Evolutionary conservation across 2,888 invertebrate species (phyloP).

Genomic region (Galeopsomyia nigrocyanea): DNA sequence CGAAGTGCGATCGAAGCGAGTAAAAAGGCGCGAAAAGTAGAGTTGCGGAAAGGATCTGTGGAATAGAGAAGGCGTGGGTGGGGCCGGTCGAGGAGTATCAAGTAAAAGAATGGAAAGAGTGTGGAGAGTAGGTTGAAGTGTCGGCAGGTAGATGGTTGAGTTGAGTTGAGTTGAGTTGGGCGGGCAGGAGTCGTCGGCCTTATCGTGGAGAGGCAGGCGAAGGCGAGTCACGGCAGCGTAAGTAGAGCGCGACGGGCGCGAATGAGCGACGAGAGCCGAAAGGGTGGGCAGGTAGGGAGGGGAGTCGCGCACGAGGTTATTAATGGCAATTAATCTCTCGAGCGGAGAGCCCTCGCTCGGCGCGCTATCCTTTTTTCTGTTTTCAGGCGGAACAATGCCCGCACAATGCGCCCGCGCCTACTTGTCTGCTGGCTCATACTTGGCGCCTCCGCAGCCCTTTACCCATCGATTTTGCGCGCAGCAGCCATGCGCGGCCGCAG

Average conservation of each 20-base stretch:
- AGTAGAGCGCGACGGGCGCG: constrained; percentile 55
- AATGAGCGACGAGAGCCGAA: not conserved
- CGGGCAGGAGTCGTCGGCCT: constrained; percentile 59
- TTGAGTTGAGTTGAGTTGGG: constrained; percentile 60
- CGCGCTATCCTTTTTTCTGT: constrained; percentile 40
- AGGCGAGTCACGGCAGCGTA: constrained; percentile 51
- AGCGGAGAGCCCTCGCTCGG: constrained; percentile 54
- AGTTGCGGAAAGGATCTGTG: constrained; percentile 36
- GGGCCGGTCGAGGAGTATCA: constrained; percentile 28
- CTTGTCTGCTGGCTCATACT: too few relatives aligned
- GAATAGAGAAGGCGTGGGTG: constrained; percentile 32
- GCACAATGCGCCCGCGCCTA: constrained; percentile 46
- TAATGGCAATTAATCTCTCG: constrained; percentile 70
- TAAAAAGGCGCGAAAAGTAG: too few relatives aligned
- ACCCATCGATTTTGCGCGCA: not conserved
- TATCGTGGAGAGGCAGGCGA: constrained; percentile 62
- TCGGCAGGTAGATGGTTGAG: not conserved
- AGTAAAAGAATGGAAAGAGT: not conserved
- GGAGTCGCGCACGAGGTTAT: constrained; percentile 63
- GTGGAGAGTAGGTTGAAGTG: not conserved
- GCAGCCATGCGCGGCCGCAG: too few relatives aligned
- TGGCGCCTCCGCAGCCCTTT: too few relatives aligned
- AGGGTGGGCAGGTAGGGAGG: not conserved
- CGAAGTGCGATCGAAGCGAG: too few relatives aligned
- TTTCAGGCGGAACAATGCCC: constrained; percentile 27